These are phyloP conservation scores for Tipula unca DNA, from an alignment of 2,888 invertebrate species.

Conservation along the genomic window DNA sequence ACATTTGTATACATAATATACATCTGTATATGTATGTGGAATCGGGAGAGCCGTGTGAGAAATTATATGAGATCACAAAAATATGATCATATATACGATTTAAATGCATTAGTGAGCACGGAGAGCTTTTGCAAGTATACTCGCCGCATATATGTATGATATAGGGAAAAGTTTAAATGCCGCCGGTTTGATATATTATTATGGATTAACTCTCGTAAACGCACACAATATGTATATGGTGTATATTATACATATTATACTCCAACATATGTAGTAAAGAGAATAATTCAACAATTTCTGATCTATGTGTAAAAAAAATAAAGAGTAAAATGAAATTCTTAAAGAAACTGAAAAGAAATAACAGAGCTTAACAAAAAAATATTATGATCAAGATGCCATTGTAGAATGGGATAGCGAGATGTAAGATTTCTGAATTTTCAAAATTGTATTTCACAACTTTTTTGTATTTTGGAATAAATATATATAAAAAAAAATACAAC, in stretches of 20 bases:
- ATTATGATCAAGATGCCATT: conserved; percentile 15
- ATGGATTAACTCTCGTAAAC: neutral
- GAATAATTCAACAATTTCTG: neutral
- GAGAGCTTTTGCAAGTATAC: too few species aligned
- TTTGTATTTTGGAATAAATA: neutral
- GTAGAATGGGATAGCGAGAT: conserved; percentile 16
- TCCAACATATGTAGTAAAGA: neutral
- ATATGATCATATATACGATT: neutral
- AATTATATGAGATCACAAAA: neutral
- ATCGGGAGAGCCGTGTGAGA: neutral
- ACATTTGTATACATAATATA: too few species aligned
- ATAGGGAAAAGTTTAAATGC: conserved; percentile 17
- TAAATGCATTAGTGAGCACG: neutral
- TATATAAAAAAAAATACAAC: neutral
- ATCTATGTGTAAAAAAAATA: neutral
- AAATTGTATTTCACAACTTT: neutral
- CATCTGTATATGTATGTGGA: too few species aligned
- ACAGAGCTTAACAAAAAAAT: neutral
- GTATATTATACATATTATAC: neutral
- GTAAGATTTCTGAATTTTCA: neutral
- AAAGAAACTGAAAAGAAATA: conserved; percentile 14
- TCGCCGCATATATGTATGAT: too few species aligned
- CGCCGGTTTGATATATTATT: conserved; percentile 23
- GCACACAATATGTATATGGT: too few species aligned
- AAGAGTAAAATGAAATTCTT: neutral